Conservation (phyloP, 2,113 vertebrate species). For the Rutilus rutilus region DNA sequence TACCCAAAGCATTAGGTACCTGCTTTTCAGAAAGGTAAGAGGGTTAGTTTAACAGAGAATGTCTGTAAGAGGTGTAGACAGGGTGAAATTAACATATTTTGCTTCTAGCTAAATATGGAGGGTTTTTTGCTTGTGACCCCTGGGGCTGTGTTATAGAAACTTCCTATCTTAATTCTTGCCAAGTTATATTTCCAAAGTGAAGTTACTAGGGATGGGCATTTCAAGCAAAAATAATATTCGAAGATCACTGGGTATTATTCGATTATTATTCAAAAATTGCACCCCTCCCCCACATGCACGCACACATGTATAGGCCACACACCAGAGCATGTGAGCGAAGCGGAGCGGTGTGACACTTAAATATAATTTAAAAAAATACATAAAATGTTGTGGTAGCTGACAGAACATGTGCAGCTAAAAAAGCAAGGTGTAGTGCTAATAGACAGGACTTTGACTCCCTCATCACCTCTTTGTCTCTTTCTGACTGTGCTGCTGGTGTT, state of each 20-base stretch:
- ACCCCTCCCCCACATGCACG: no score
- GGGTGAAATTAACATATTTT: neutral
- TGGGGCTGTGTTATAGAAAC: neutral
- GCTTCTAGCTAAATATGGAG: neutral
- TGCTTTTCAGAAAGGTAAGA: conserved; percentile 2
- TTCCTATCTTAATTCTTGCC: no score
- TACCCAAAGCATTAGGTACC: neutral
- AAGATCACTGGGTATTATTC: no score
- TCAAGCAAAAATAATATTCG: no score
- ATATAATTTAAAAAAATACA: no score
- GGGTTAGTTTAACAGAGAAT: neutral
- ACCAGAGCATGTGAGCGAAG: no score
- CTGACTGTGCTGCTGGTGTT: conserved; percentile 22
- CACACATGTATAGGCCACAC: no score
- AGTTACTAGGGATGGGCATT: no score
- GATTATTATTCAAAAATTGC: no score
- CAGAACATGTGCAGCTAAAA: neutral
- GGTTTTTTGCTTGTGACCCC: neutral
- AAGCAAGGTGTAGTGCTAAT: neutral
- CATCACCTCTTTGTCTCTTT: neutral
- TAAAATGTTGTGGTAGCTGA: neutral
- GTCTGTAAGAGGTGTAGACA: neutral
- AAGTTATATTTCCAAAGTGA: no score
- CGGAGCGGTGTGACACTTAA: no score
- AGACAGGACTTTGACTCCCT: conserved; percentile 14